Conservation (phyloP, 1,140 invertebrate species). For the Monomorium pharaonis region DNA sequence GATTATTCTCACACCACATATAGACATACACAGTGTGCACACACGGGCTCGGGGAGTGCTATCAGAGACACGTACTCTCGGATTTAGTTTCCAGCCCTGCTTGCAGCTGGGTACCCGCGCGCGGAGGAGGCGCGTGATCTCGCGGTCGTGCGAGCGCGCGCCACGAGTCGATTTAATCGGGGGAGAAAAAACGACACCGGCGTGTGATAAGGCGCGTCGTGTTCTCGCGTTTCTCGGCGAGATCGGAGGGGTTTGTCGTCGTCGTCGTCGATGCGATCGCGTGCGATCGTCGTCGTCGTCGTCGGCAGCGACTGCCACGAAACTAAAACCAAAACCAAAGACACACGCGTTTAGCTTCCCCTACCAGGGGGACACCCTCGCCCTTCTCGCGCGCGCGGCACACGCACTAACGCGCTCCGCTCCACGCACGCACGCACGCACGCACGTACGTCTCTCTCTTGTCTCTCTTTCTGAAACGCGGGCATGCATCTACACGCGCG, state of each 20-base stretch:
- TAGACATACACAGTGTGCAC: neutral
- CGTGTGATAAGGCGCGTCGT: neutral
- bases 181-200: neutral
- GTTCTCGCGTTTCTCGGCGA: neutral
- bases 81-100: conserved; percentile 33
- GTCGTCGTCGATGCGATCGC: conserved; percentile 55
- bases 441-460: too few species aligned
- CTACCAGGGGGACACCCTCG: conserved; percentile 67
- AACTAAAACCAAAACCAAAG: conserved; percentile 80
- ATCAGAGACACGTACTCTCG: conserved; percentile 24
- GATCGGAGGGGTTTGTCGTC: neutral
- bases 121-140: neutral
- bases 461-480: neutral
- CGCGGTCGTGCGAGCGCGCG: neutral
- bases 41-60: neutral
- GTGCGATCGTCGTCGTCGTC: conserved; percentile 62
- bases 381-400: conserved; percentile 60
- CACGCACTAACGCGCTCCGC: conserved; percentile 25
- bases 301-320: conserved; percentile 74
- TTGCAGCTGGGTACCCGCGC: neutral
- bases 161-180: neutral
- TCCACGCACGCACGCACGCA: conserved; percentile 4
- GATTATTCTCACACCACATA: neutral
- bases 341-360: conserved; percentile 77
- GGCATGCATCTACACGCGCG: conserved; percentile 25